Conservation (phyloP, 2,888 invertebrate species). For the Polyommatus icarus region DNA sequence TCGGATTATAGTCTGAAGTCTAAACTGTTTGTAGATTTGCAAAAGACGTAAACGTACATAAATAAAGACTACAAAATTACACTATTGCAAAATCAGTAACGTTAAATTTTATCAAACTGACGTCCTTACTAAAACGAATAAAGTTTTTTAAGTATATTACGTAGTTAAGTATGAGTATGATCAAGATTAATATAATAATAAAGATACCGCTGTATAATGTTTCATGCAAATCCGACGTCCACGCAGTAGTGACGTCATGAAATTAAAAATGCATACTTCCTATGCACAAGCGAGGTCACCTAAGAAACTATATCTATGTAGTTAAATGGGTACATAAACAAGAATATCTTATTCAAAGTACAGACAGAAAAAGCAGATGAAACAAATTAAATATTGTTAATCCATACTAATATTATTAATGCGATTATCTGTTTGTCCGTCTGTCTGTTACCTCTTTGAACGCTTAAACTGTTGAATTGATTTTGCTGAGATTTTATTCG, state of each 20-base stretch:
- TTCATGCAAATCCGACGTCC: conserved; percentile 8
- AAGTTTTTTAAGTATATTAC: background rate
- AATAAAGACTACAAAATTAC: background rate
- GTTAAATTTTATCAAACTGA: background rate
- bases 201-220: background rate
- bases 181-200: conserved; percentile 3
- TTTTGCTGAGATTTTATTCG: no score
- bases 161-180: background rate
- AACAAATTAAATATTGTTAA: no score
- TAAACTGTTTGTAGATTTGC: background rate
- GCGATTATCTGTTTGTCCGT: no score
- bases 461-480: no score
- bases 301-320: background rate
- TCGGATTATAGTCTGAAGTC: background rate
- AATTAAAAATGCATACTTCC: conserved; percentile 14
- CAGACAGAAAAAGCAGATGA: background rate
- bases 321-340: background rate
- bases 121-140: background rate
- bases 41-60: background rate
- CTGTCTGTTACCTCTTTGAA: no score
- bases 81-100: background rate
- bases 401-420: no score
- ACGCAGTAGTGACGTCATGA: background rate
- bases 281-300: background rate
- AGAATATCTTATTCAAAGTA: background rate